Evolutionary conservation across 30 jellyfish, hydroid and myxozoan species (phyloP).

Genomic region (Phacellophora camtschatica): DNA sequence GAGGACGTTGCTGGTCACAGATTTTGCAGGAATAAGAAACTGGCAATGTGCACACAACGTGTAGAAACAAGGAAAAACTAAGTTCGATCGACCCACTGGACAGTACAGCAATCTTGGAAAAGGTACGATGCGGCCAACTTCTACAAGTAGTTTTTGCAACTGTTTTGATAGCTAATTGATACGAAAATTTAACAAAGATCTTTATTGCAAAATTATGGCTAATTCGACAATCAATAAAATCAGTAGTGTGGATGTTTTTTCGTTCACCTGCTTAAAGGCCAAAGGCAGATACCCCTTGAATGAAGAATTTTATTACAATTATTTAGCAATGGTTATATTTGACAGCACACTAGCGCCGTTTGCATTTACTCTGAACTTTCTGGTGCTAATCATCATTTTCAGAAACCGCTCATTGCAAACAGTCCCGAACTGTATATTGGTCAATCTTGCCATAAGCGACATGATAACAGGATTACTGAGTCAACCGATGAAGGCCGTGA

Average conservation of each 20-base stretch:
- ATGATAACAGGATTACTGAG: conserved; percentile 50
- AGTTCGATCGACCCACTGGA: too few relatives aligned
- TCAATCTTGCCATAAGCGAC: conserved; percentile 56
- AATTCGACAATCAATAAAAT: too few relatives aligned
- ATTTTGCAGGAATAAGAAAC: too few relatives aligned
- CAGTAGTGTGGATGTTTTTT: background rate
- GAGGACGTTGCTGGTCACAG: too few relatives aligned
- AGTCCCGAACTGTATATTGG: conserved; percentile 32
- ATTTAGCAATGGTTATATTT: conserved; percentile 32
- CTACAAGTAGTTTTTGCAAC: too few relatives aligned
- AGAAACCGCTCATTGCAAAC: conserved; percentile 43
- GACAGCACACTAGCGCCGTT: conserved; percentile 39
- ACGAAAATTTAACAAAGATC: too few relatives aligned
- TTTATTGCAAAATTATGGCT: too few relatives aligned
- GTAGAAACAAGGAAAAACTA: too few relatives aligned
- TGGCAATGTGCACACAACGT: too few relatives aligned
- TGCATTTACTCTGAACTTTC: conserved; percentile 24
- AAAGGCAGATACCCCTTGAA: conserved; percentile 37
- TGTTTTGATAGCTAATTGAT: too few relatives aligned
- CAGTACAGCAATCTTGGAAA: too few relatives aligned
- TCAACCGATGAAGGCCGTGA: conserved; percentile 58
- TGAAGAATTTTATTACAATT: conserved; percentile 14
- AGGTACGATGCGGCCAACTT: too few relatives aligned
- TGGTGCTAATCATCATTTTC: conserved; percentile 32
- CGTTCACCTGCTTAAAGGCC: conserved; percentile 29